Conservation (phyloP, 2,888 invertebrate genomes). For the Platycheirus rosarum region DNA sequence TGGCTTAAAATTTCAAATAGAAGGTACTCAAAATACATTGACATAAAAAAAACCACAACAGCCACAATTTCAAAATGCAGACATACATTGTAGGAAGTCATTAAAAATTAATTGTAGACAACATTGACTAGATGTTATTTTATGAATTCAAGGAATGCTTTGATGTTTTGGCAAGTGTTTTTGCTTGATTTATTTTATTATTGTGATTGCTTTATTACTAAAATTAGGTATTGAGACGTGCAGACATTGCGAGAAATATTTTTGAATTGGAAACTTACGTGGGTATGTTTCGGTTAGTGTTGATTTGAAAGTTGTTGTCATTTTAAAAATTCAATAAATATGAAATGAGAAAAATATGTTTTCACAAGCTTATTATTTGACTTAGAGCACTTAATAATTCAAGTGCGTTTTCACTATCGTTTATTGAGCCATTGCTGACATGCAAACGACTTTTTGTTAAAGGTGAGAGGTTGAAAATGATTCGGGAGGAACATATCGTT, state of each 20-base stretch:
- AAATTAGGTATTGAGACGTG: not conserved
- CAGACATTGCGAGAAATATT: not conserved
- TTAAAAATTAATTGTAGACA: constrained; percentile 42
- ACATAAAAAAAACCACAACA: not conserved
- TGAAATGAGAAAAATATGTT: no score
- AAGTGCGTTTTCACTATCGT: no score
- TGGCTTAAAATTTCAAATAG: not conserved
- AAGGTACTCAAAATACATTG: not conserved
- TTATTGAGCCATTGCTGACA: no score
- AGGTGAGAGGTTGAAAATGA: no score
- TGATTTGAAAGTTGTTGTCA: no score
- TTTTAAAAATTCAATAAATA: no score
- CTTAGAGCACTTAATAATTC: no score
- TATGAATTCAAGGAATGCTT: constrained; percentile 26
- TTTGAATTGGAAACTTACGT: no score
- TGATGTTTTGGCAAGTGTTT: constrained; percentile 11
- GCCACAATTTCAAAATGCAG: constrained; percentile 11
- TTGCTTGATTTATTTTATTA: not conserved
- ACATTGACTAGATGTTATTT: constrained; percentile 15
- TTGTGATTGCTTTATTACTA: not conserved
- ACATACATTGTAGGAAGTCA: constrained; percentile 39
- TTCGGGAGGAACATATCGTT: no score
- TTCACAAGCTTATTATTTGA: no score
- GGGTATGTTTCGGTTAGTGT: no score
- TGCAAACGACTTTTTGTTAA: no score